Conservation (phyloP, 2,888 invertebrate genomes). For the Synergus umbraculus region DNA sequence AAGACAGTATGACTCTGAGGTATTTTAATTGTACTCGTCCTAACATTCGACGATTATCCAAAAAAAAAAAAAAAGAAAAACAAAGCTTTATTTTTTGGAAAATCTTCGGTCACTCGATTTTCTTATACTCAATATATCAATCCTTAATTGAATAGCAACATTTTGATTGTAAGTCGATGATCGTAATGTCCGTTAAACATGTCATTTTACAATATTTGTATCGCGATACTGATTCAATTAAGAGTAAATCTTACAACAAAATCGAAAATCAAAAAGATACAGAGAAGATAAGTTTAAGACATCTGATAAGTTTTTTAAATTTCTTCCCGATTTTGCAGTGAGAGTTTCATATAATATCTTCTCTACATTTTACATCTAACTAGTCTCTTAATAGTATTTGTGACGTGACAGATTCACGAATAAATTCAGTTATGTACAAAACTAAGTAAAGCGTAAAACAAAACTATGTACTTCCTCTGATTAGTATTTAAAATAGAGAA, state of each 20-base stretch:
- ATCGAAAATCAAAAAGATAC: not conserved
- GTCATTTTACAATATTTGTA: constrained; percentile 33
- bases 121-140: not conserved
- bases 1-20: constrained; percentile 41
- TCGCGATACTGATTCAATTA: constrained; percentile 31
- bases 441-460: constrained; percentile 13
- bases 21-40: constrained; percentile 41
- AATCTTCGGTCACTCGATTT: constrained; percentile 19
- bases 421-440: constrained; percentile 32
- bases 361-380: constrained; percentile 26
- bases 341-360: constrained; percentile 22
- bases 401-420: constrained; percentile 30
- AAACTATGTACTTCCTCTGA: constrained; percentile 8
- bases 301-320: not conserved
- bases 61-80: constrained; percentile 4
- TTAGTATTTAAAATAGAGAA: constrained; percentile 28
- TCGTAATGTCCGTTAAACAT: not conserved
- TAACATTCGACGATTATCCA: constrained; percentile 40
- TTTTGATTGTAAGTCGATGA: constrained; percentile 37
- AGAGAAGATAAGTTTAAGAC: not conserved
- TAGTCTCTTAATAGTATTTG: constrained; percentile 34
- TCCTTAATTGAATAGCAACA: constrained; percentile 24
- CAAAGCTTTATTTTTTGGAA: not conserved
- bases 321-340: constrained; percentile 20
- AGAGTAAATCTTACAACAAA: constrained; percentile 22